Conservation (phyloP, 2,797 vertebrate genomes). For the Momotus momota region DNA sequence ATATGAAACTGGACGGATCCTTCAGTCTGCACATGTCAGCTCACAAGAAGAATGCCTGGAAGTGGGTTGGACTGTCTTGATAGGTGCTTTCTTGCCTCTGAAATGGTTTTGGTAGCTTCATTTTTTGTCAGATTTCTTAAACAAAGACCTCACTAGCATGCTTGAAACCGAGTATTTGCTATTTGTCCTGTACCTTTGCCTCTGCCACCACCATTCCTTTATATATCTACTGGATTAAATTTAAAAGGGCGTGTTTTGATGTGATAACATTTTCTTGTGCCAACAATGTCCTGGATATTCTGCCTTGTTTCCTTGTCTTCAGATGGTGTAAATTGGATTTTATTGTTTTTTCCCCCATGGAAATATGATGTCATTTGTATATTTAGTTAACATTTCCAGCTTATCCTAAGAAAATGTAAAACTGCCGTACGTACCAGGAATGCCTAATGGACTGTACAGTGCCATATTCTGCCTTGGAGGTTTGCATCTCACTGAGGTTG, state of each 20-base stretch:
- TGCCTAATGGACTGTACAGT: constrained; percentile 14
- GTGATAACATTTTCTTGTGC: constrained; percentile 33
- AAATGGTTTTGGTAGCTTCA: constrained; percentile 30
- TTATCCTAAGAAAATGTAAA: constrained; percentile 14
- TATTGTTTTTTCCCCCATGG: neutral
- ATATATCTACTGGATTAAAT: constrained; percentile 40
- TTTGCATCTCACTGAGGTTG: neutral
- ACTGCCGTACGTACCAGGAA: neutral
- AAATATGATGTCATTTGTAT: constrained; percentile 2
- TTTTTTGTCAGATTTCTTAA: constrained; percentile 6
- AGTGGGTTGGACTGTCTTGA: constrained; percentile 42
- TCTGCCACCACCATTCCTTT: constrained; percentile 26
- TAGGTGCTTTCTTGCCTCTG: constrained; percentile 35
- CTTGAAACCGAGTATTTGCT: neutral
- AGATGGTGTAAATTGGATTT: neutral
- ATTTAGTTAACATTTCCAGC: constrained; percentile 40
- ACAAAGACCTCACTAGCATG: constrained; percentile 12
- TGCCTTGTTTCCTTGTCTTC: constrained; percentile 38
- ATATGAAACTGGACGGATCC: constrained; percentile 56
- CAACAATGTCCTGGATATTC: neutral
- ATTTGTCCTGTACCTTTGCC: neutral
- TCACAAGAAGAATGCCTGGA: constrained; percentile 60
- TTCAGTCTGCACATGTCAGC: constrained; percentile 52
- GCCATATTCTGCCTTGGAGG: constrained; percentile 35
- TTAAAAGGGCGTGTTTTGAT: constrained; percentile 1